These are phyloP conservation scores for Limanda limanda DNA, from an alignment of 2,113 vertebrate species.

Conservation along the genomic window DNA sequence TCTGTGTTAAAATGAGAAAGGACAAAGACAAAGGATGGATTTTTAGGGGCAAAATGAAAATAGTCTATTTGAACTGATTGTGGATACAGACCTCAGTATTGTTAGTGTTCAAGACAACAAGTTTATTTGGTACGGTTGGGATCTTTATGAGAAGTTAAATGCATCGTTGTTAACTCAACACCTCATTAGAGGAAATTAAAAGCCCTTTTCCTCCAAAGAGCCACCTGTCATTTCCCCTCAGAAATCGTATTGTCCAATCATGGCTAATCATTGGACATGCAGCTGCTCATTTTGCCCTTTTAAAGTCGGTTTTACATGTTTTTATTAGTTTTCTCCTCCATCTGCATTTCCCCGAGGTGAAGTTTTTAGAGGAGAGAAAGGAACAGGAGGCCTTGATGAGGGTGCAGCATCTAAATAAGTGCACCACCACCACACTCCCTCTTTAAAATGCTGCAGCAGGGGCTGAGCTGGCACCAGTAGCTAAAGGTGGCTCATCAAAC, in stretches of 20 bases:
- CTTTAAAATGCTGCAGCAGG: slow-evolving; percentile 64
- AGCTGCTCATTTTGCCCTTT: neutral
- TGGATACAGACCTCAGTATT: neutral
- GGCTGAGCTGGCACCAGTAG: slow-evolving; percentile 49
- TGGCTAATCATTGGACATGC: neutral
- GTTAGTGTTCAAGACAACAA: neutral
- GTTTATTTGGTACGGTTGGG: neutral
- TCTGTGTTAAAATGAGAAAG: no score
- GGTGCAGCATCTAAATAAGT: slow-evolving; percentile 53
- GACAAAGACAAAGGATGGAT: no score
- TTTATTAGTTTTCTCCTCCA: neutral
- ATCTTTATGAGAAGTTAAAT: neutral
- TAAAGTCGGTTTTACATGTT: neutral
- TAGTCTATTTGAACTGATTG: no score
- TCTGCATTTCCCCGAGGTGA: slow-evolving; percentile 24
- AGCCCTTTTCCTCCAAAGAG: neutral
- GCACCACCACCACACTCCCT: slow-evolving; percentile 6
- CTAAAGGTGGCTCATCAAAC: slow-evolving; percentile 52
- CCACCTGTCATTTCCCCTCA: neutral
- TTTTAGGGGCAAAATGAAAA: no score
- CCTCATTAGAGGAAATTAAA: neutral
- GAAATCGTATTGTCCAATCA: neutral
- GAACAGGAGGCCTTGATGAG: slow-evolving; percentile 31
- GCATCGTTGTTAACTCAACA: neutral
- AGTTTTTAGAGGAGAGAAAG: slow-evolving; percentile 19